phyloP scores from a whole-genome alignment of 2,113 vertebrate genomes.

The Platichthys stellatus region DNA sequence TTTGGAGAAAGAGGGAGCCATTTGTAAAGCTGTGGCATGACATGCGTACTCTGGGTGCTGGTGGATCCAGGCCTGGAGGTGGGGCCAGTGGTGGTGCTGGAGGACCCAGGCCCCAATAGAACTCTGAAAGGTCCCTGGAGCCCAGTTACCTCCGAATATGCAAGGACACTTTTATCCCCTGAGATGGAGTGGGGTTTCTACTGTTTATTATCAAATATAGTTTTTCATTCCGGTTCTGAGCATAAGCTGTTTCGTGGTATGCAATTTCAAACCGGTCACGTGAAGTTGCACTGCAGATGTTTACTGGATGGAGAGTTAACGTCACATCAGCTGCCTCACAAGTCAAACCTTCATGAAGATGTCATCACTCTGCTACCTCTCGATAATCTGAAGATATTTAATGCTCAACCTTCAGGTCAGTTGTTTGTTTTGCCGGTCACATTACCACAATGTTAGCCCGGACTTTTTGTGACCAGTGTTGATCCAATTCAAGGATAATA shows the following conservation, averaged over 20 bases:
- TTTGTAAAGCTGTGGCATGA: conserved; percentile 95
- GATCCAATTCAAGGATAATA: background rate
- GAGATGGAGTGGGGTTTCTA: background rate
- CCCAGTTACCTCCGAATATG: conserved; percentile 12
- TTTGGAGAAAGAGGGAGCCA: conserved; percentile 95
- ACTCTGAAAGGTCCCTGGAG: background rate
- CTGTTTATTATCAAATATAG: background rate
- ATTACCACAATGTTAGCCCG: background rate
- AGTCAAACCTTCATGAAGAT: background rate
- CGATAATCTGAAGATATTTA: background rate
- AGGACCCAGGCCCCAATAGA: conserved; percentile 35
- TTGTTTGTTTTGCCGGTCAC: background rate
- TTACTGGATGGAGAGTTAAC: conserved; percentile 2
- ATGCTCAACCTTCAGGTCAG: background rate
- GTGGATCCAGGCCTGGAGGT: conserved; percentile 79
- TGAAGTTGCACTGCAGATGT: conserved; percentile 7
- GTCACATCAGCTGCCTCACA: conserved; percentile 1
- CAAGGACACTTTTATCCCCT: conserved; percentile 35
- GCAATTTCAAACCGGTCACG: background rate
- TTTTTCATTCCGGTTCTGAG: background rate
- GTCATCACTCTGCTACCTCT: conserved; percentile 34
- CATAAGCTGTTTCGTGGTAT: background rate
- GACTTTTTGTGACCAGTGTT: background rate
- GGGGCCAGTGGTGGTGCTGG: conserved; percentile 55
- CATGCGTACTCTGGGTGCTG: conserved; percentile 64